Evolutionary conservation across 2,113 vertebrate genomes (phyloP).

Genomic region (Taxidea taxus): DNA sequence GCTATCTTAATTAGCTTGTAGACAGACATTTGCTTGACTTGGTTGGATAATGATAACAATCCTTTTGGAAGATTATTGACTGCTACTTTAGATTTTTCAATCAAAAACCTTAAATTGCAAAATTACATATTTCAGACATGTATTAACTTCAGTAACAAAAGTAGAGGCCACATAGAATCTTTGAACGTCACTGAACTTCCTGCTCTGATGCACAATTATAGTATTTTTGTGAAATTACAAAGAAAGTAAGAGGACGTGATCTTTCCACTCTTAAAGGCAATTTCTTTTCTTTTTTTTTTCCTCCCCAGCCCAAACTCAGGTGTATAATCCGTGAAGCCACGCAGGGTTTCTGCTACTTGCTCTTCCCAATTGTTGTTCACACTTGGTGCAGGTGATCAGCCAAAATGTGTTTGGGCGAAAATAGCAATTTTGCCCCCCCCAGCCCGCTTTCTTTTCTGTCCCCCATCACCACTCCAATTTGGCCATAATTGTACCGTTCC

Average conservation of each 20-base stretch:
- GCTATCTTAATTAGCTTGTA: conserved; percentile 50
- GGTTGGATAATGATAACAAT: conserved; percentile 26
- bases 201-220: conserved; percentile 54
- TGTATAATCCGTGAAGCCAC: not conserved
- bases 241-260: conserved; percentile 54
- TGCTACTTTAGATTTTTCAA: conserved; percentile 35
- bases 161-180: conserved; percentile 21
- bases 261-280: conserved; percentile 1
- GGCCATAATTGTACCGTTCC: conserved; percentile 75
- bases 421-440: conserved; percentile 49
- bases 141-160: conserved; percentile 37
- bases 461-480: conserved; percentile 67
- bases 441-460: conserved; percentile 43
- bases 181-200: conserved; percentile 16
- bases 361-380: conserved; percentile 46
- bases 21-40: conserved; percentile 42
- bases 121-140: not conserved
- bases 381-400: conserved; percentile 56
- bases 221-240: conserved; percentile 60
- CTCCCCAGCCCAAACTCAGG: not conserved
- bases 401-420: conserved; percentile 62
- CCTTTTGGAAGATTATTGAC: conserved; percentile 12
- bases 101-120: conserved; percentile 39
- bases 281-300: not conserved
- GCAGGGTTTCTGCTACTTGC: conserved; percentile 9